phyloP scores from a whole-genome alignment of 2,888 invertebrate species.

The Blomia tropicalis region DNA sequence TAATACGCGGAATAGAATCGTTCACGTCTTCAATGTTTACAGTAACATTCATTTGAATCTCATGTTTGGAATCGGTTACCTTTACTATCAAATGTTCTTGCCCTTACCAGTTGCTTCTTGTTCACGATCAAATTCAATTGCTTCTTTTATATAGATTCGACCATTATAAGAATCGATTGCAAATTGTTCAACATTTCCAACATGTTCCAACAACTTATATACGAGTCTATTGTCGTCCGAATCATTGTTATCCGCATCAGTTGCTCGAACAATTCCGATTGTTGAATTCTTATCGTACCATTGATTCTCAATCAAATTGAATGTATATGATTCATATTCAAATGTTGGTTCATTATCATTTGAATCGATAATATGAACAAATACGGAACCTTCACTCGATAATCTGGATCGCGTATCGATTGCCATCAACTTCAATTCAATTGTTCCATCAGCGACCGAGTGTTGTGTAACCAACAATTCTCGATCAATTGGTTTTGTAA shows the following conservation, averaged over 20 bases:
- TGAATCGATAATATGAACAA: slow-evolving; percentile 75
- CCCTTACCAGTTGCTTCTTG: no score
- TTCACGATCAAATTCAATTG: slow-evolving; percentile 58
- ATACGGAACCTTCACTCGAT: slow-evolving; percentile 77
- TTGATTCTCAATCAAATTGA: slow-evolving; percentile 63
- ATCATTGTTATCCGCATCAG: slow-evolving; percentile 51
- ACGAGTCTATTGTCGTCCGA: background rate
- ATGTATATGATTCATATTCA: slow-evolving; percentile 55
- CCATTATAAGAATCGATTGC: slow-evolving; percentile 31
- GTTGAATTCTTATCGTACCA: slow-evolving; percentile 35
- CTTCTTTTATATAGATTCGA: slow-evolving; percentile 27
- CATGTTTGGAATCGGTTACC: slow-evolving; percentile 69
- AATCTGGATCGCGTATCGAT: slow-evolving; percentile 82
- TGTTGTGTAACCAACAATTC: slow-evolving; percentile 65
- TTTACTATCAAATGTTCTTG: slow-evolving; percentile 84
- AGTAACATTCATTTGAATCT: slow-evolving; percentile 53
- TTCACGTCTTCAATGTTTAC: slow-evolving; percentile 76
- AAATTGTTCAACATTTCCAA: background rate
- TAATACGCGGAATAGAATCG: slow-evolving; percentile 43
- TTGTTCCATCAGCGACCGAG: slow-evolving; percentile 45
- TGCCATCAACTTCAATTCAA: slow-evolving; percentile 66
- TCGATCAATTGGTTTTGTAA: slow-evolving; percentile 57
- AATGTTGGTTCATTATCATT: slow-evolving; percentile 86
- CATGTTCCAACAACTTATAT: no score
- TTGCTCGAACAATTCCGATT: slow-evolving; percentile 56